These are phyloP conservation scores for Hyles lineata DNA, from an alignment of 2,888 invertebrate species.

Conservation along the genomic window DNA sequence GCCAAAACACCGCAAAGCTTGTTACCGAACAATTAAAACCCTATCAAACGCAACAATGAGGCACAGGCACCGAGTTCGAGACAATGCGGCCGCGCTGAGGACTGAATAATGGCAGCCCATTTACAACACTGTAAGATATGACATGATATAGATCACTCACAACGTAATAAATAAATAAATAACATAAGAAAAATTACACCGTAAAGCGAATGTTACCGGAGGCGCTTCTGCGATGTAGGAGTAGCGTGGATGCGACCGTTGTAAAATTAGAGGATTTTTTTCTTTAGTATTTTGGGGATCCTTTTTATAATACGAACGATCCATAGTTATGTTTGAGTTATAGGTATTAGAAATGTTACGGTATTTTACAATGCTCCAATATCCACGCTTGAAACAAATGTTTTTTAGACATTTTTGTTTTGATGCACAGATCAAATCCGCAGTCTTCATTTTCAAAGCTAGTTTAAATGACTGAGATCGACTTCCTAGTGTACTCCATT, in stretches of 20 bases:
- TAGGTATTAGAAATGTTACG: no score
- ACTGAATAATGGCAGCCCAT: constrained; percentile 77
- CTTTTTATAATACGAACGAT: not conserved
- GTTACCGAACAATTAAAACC: constrained; percentile 19
- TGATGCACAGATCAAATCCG: no score
- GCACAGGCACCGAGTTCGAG: constrained; percentile 9
- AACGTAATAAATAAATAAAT: constrained; percentile 85
- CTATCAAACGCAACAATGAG: constrained; percentile 4
- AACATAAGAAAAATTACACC: constrained; percentile 85
- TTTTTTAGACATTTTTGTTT: no score
- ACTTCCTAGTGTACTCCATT: no score
- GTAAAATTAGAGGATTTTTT: not conserved
- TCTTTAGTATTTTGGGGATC: not conserved
- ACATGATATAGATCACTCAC: constrained; percentile 85
- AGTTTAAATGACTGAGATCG: no score
- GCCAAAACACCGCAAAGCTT: constrained; percentile 4
- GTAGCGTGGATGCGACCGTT: constrained; percentile 56
- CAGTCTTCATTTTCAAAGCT: no score
- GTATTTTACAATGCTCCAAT: no score
- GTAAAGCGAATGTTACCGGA: constrained; percentile 84
- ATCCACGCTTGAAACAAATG: no score
- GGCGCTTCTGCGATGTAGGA: constrained; percentile 64
- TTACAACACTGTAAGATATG: constrained; percentile 85
- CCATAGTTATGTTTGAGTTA: no score
- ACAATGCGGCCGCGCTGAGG: constrained; percentile 31